Base-by-base conservation (phyloP, 2,797 vertebrate species). In the Hydrocynus forskahlii region DNA sequence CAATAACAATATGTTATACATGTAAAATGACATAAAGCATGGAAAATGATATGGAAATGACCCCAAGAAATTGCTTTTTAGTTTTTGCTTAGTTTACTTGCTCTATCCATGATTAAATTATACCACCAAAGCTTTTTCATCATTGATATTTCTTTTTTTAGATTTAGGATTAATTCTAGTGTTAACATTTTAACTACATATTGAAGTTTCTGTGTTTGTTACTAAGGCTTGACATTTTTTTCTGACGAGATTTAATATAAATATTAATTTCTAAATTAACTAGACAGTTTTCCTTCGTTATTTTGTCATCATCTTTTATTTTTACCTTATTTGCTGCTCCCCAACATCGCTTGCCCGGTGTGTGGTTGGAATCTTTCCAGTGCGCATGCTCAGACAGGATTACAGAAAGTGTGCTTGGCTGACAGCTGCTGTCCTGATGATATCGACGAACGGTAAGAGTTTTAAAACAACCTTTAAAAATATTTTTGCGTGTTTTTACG, bases 361-460 rank as follows among this genome's bases (percentile, higher is more conserved):
- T 29, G 69, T 48, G 8, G 76, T 5, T 57, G 38, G 4, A 35
- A 3, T 17, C 55, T 12, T 52, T 2, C 1, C 43, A 72, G 2
- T 48, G 82, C 89, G 88, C 89, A 87, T 85, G 89, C 88, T 88
- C 85, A 52, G 23, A 76, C 40, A 63, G 25, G 45, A 21, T 69
- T 25, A 25, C 72, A 79, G 83, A 80, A 69, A 85, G 82, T 74
- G 88, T 72, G 85, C 75, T 85, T 74, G 78, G 79, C 54, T 87
- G 89, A 88, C 89, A 90, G 63, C 63, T 66, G 88, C 88, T 89
- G 88, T 67, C 79, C 89, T 77, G 79, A 91, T 89, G 89, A 89
- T 89, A 86, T 89, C 88, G 67, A 87, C 86, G 81, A 87, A 91
- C 86, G 88, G 89, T 90, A 72, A 89, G 81, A 14, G 23, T 82